Evolutionary conservation across 2,888 invertebrate genomes (phyloP).

Genomic region (Apoda limacodes): DNA sequence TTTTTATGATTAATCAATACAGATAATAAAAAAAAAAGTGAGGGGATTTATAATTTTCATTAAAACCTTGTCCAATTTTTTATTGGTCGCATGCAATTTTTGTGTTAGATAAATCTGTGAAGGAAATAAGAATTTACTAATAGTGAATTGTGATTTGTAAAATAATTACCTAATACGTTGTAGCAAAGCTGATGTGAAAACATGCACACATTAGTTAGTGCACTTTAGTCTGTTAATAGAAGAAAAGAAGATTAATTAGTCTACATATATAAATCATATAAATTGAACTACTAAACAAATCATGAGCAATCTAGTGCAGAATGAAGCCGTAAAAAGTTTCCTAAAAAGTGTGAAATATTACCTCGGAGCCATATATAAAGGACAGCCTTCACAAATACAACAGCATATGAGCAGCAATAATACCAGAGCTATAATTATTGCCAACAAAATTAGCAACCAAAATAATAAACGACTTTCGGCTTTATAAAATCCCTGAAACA

Average conservation of each 20-base stretch:
- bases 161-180: conserved; percentile 41
- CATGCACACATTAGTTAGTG: conserved; percentile 48
- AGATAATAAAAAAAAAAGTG: not conserved
- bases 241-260: conserved; percentile 36
- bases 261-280: too few relatives aligned
- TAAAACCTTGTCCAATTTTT: too few relatives aligned
- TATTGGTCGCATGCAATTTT: too few relatives aligned
- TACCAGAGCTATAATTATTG: conserved; percentile 78
- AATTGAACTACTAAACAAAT: too few relatives aligned
- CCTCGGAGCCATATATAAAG: conserved; percentile 83
- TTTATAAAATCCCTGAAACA: conserved; percentile 76
- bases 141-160: too few relatives aligned
- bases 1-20: conserved; percentile 18
- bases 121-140: too few relatives aligned
- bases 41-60: too few relatives aligned
- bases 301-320: conserved; percentile 2
- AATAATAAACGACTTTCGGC: conserved; percentile 79
- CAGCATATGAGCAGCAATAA: conserved; percentile 81
- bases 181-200: conserved; percentile 39
- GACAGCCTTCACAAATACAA: conserved; percentile 87
- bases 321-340: conserved; percentile 4
- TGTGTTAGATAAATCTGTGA: too few relatives aligned
- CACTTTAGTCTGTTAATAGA: conserved; percentile 48
- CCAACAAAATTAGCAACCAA: conserved; percentile 83
- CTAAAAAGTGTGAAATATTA: conserved; percentile 29